A percentile compares a stretch with the other conserved stretches of the same genome.
Evolutionary conservation across 2,113 vertebrate species (phyloP).

Genomic region (Seriola quinqueradiata): DNA sequence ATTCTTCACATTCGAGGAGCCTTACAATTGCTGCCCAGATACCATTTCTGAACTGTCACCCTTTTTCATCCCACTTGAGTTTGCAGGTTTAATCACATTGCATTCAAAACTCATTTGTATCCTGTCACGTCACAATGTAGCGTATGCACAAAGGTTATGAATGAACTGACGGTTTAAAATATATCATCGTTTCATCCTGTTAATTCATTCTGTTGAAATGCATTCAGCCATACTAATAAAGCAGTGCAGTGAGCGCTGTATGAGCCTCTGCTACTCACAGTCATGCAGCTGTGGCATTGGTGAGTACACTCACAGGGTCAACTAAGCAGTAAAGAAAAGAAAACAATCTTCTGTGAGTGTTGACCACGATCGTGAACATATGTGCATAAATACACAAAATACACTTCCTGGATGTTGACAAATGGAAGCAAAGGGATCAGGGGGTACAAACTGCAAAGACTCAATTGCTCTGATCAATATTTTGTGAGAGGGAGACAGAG

Average conservation of each 20-base stretch:
- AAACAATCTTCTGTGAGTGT: conserved; percentile 4
- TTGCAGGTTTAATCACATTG: neutral
- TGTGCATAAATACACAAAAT: conserved; percentile 27
- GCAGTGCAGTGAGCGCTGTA: neutral
- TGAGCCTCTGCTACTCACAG: neutral
- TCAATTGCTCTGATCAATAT: conserved; percentile 61
- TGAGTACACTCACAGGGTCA: neutral
- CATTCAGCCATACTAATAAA: neutral
- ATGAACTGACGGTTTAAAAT: neutral
- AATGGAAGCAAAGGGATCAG: conserved; percentile 16
- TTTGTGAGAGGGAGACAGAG: conserved; percentile 57
- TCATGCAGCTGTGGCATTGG: neutral
- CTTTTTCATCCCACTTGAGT: neutral
- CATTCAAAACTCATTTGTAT: no score
- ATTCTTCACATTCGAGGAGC: neutral
- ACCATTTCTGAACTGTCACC: neutral
- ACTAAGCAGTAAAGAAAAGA: neutral
- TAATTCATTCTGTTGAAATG: neutral
- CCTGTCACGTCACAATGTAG: no score
- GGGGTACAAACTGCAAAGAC: conserved; percentile 18
- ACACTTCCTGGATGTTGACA: conserved; percentile 10
- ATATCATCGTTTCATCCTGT: neutral
- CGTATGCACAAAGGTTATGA: neutral
- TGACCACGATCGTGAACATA: neutral
- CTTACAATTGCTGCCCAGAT: neutral